phyloP scores from a whole-genome alignment of 2,888 invertebrate genomes.

The Torymus tubicola region DNA sequence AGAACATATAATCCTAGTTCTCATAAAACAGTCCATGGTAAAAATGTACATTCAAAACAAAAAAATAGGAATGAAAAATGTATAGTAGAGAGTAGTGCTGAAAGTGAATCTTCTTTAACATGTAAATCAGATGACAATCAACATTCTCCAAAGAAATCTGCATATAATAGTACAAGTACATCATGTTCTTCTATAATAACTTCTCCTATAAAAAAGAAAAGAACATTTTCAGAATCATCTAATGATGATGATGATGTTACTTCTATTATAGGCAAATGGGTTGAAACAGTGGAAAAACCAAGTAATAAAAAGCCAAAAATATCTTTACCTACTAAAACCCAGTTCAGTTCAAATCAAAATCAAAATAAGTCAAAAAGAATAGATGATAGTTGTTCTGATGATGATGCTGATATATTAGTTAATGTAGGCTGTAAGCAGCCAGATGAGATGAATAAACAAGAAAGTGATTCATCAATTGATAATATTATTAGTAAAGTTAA shows the following conservation, averaged over 20 bases:
- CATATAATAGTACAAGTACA: not conserved
- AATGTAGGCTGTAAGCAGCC: not conserved
- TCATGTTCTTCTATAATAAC: constrained; percentile 25
- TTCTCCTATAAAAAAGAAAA: constrained; percentile 46
- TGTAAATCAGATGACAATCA: not conserved
- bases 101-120: constrained; percentile 20
- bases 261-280: constrained; percentile 53
- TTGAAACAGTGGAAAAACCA: constrained; percentile 1
- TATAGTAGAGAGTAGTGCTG: constrained; percentile 14
- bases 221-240: constrained; percentile 52
- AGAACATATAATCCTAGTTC: not conserved
- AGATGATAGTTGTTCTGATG: not conserved
- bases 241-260: constrained; percentile 46
- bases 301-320: constrained; percentile 42
- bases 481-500: constrained; percentile 33
- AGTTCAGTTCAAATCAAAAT: not conserved
- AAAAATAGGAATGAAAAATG: not conserved
- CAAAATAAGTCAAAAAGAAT: not conserved
- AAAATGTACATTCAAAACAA: not conserved
- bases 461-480: constrained; percentile 30
- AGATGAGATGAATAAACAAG: not conserved
- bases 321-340: not conserved
- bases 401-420: constrained; percentile 25
- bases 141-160: constrained; percentile 5
- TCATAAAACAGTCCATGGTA: not conserved